Base-by-base conservation (phyloP, 2,888 invertebrate genomes). In the Lasioglossum oenotherae region DNA sequence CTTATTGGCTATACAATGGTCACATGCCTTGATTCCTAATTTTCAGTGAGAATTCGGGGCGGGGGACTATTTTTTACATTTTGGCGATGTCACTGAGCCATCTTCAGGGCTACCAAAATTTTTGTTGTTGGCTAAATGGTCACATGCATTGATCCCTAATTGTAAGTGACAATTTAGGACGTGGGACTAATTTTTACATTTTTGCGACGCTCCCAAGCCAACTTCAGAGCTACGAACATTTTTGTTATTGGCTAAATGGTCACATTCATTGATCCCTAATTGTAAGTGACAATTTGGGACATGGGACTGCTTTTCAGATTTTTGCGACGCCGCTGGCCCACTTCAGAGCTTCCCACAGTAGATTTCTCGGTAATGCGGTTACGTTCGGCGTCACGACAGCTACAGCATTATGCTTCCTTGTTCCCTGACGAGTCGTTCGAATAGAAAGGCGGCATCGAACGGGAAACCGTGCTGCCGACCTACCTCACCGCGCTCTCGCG, bases 371-470 rank as follows among this genome's bases (percentile, higher is more conserved):
- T 75, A 73, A 71, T 19, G 64, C 60, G 64, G 49, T 41, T 67
- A 60, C 67, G 77, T 71, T 80, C 69, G 31, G 41, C 78, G 35
- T 77, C 77, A 49, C 27, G 75, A 41, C 60, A 78, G 67, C 81
- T 49, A 86, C 82, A 77, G 75, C 73, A 85, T 90, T 88, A 77
- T 91, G 87, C 85, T 91, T 81, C 85, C 91, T 92, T 88, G 90
- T 86, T 91, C 89, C 88, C 82, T 31, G 82, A 76, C 88, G 88
- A 90, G 88, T 87, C 85, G 88, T 85, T 89, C 85, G 89, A 90
- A 91, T 87, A 90, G 91, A 92, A 91, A 91, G 88, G 87, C 88
- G 83, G 83, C 85, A 85, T 87, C 83, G 41, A 72, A 86, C 88
- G 87, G 78, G 86, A 81, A 80, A 82, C 80, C 83, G 78, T 80